phyloP scores from a whole-genome alignment of 2,888 invertebrate genomes.

The Trachelus stipa region DNA sequence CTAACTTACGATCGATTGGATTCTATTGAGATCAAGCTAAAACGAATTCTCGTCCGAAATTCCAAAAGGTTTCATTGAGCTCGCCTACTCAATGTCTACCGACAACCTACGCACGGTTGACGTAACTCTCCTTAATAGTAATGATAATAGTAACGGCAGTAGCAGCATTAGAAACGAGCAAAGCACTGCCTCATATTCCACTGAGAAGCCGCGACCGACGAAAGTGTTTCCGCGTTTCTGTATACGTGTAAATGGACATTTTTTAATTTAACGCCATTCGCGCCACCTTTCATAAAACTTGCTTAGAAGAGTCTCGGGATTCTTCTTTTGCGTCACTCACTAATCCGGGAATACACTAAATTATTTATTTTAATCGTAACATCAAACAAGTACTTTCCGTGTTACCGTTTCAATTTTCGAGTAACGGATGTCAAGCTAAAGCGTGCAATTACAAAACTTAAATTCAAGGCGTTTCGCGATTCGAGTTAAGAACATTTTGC shows the following conservation, averaged over 20 bases:
- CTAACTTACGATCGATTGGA: not conserved
- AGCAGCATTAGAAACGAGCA: not conserved
- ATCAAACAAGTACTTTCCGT: not conserved
- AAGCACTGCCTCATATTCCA: not conserved
- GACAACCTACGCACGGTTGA: not conserved
- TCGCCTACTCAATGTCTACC: not conserved
- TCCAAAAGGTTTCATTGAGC: not conserved
- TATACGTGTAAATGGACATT: not conserved
- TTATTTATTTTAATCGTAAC: not conserved
- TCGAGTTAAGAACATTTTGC: constrained; percentile 15
- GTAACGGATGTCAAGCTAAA: constrained; percentile 6
- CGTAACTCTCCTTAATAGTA: not conserved
- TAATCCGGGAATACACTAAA: not conserved
- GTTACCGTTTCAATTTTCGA: not conserved
- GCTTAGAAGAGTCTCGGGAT: not conserved
- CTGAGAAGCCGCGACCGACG: not conserved
- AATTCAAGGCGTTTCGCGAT: constrained; percentile 39
- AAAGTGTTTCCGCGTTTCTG: not conserved
- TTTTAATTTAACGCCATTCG: not conserved
- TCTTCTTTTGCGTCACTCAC: not conserved
- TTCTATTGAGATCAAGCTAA: not conserved
- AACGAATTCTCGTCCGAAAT: not conserved
- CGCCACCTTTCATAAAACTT: not conserved
- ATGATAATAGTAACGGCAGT: not conserved
- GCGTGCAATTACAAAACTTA: constrained; percentile 52